Percentiles rank a stretch among this genome's conserved stretches.
Conservation (phyloP, 2,113 vertebrate species). For the Cinclus mexicanus region DNA sequence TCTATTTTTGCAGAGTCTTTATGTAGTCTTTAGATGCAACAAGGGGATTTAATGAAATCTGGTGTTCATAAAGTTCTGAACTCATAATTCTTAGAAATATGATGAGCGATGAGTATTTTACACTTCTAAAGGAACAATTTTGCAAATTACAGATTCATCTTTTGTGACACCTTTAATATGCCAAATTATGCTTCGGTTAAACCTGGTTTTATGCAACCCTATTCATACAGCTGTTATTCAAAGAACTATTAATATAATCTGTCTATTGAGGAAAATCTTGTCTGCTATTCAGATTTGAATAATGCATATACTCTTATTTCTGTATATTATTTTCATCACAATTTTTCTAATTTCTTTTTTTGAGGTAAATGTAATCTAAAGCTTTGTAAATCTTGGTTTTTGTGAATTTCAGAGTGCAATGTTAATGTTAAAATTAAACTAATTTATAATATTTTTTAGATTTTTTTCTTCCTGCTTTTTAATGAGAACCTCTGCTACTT, state of each 20-base stretch:
- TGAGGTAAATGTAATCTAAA: background rate
- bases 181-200: background rate
- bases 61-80: background rate
- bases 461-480: background rate
- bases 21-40: background rate
- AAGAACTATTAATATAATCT: background rate
- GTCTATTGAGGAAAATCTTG: background rate
- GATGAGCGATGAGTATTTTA: background rate
- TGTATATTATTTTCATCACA: background rate
- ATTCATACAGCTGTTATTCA: background rate
- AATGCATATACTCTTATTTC: background rate
- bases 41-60: constrained; percentile 5
- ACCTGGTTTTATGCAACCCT: background rate
- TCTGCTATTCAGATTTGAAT: background rate
- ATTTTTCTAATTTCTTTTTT: background rate
- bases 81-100: background rate
- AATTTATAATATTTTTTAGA: background rate
- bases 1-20: background rate
- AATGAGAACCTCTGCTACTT: background rate
- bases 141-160: background rate
- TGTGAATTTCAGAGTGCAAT: background rate
- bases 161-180: background rate
- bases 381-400: background rate
- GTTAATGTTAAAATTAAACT: background rate
- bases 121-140: background rate